Percentiles rank a stretch among this genome's conserved stretches.
phyloP scores from a whole-genome alignment of 2,888 invertebrate species.

The Amorpha juglandis region DNA sequence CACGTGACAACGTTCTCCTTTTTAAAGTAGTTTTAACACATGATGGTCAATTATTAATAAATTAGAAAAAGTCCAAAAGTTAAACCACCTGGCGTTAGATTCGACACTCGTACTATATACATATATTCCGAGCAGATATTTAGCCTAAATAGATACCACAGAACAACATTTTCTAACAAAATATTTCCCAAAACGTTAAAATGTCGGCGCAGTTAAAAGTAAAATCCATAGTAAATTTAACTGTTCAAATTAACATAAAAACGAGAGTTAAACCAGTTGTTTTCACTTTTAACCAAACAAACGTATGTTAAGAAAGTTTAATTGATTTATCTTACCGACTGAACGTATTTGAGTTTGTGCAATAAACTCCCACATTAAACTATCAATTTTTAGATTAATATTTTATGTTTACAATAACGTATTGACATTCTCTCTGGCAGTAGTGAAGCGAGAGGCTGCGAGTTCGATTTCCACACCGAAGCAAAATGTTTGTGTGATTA shows the following conservation, averaged over 20 bases:
- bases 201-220: slow-evolving; percentile 19
- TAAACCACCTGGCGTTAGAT: slow-evolving; percentile 5
- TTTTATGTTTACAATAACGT: too few relatives aligned
- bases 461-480: too few relatives aligned
- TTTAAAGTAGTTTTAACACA: too few relatives aligned
- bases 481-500: too few relatives aligned
- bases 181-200: slow-evolving; percentile 1
- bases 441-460: too few relatives aligned
- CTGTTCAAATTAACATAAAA: slow-evolving; percentile 39
- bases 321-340: slow-evolving; percentile 18
- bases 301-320: slow-evolving; percentile 31
- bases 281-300: slow-evolving; percentile 40
- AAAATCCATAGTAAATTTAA: slow-evolving; percentile 36
- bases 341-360: slow-evolving; percentile 29
- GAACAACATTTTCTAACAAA: slow-evolving; percentile 13
- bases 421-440: too few relatives aligned
- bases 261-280: slow-evolving; percentile 37
- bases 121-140: not conserved
- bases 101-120: not conserved
- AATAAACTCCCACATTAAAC: slow-evolving; percentile 8
- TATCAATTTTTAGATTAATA: not conserved
- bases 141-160: slow-evolving; percentile 10
- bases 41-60: not conserved
- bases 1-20: too few relatives aligned
- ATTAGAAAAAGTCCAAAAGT: too few relatives aligned